A percentile compares a stretch with the other conserved stretches of the same genome.
Conservation (phyloP, 1,140 invertebrate species). For the Bemisia tabaci region DNA sequence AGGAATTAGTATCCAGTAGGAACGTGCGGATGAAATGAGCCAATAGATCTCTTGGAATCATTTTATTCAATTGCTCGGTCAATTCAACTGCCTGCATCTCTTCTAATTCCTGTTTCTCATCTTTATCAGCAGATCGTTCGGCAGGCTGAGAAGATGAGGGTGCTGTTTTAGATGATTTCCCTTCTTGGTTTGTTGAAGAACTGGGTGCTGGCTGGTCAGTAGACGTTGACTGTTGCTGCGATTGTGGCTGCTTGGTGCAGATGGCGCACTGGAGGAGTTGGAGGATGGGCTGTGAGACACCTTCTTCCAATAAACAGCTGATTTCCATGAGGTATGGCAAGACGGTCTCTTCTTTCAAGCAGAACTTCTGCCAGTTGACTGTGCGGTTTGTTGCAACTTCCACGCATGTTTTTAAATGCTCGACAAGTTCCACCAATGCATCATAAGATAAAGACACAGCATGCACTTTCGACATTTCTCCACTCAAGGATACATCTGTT, state of each 20-base stretch:
- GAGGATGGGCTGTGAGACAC: constrained; percentile 79
- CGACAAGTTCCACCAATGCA: constrained; percentile 79
- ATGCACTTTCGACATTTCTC: neutral
- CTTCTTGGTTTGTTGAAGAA: neutral
- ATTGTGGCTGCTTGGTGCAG: constrained; percentile 26
- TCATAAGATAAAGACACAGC: constrained; percentile 50
- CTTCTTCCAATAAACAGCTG: constrained; percentile 77
- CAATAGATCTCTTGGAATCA: constrained; percentile 49
- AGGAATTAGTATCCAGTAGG: constrained; percentile 84
- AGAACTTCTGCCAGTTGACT: constrained; percentile 91
- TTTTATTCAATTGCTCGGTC: constrained; percentile 28
- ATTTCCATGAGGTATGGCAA: constrained; percentile 64
- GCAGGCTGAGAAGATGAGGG: neutral
- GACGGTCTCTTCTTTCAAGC: constrained; percentile 51
- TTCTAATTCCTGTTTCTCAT: constrained; percentile 8
- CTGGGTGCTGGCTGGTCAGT: neutral
- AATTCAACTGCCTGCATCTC: constrained; percentile 13
- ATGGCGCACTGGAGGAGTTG: constrained; percentile 80
- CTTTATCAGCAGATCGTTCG: constrained; percentile 5
- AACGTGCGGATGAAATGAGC: constrained; percentile 79
- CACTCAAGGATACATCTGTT: neutral
- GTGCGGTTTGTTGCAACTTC: constrained; percentile 85
- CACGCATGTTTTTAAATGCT: constrained; percentile 85
- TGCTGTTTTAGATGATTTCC: neutral
- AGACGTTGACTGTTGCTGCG: neutral